Conservation (phyloP, 2,888 invertebrate genomes). For the Drosophila hawaiiensis region DNA sequence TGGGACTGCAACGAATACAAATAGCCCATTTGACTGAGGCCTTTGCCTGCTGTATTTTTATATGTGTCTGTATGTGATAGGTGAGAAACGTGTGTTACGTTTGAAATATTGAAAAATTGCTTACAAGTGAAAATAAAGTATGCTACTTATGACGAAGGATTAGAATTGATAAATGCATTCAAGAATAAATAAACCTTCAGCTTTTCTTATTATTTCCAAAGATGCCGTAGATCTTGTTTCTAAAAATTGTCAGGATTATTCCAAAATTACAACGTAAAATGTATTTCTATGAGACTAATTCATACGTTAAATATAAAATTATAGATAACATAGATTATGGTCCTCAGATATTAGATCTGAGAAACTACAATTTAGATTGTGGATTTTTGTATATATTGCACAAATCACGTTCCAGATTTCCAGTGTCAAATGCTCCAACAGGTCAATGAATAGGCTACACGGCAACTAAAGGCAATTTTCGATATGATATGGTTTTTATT, state of each 20-base stretch:
- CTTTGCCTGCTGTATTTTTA: neutral
- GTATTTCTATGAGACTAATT: neutral
- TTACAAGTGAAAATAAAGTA: slow-evolving; percentile 57
- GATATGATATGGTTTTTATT: neutral
- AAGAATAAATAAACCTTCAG: slow-evolving; percentile 33
- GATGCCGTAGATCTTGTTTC: neutral
- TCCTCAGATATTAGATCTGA: neutral
- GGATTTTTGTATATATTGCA: neutral
- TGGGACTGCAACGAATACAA: slow-evolving; percentile 52
- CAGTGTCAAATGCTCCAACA: neutral
- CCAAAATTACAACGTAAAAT: neutral
- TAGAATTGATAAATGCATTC: slow-evolving; percentile 18
- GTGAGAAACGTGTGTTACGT: slow-evolving; percentile 31
- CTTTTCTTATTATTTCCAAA: neutral
- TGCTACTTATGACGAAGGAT: slow-evolving; percentile 20
- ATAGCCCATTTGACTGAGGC: slow-evolving; percentile 27
- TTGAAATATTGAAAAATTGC: slow-evolving; percentile 56
- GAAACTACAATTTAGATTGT: neutral
- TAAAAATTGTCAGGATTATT: neutral
- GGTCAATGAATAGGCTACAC: neutral
- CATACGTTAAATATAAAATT: neutral
- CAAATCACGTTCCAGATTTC: neutral
- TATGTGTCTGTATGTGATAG: neutral
- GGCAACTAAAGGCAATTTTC: neutral
- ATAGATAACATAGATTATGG: neutral